Evolutionary conservation across 2,888 invertebrate species (phyloP).

Genomic region (Watsonalla cultraria): DNA sequence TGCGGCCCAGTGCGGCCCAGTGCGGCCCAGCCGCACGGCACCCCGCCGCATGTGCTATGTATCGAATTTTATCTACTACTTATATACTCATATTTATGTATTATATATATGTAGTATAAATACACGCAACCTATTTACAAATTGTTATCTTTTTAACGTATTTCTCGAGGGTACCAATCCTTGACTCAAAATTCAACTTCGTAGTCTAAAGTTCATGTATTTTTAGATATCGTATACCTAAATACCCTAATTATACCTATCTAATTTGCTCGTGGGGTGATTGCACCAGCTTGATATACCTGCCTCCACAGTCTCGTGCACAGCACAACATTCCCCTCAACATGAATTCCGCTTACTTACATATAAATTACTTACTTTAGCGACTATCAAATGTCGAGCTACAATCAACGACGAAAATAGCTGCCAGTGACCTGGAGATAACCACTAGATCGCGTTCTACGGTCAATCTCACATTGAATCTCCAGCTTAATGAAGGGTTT

Average conservation of each 20-base stretch:
- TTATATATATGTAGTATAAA: neutral
- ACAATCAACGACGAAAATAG: too few species aligned
- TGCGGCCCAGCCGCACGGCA: neutral
- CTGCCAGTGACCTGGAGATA: too few species aligned
- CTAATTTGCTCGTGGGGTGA: slow-evolving; percentile 5
- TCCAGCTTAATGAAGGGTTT: too few species aligned
- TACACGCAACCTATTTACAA: neutral
- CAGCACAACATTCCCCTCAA: too few species aligned
- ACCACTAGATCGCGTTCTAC: too few species aligned
- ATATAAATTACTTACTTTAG: too few species aligned
- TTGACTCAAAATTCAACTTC: slow-evolving; percentile 8
- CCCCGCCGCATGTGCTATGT: neutral
- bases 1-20: neutral
- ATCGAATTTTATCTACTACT: neutral
- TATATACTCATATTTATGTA: neutral
- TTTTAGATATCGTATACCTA: slow-evolving; percentile 33
- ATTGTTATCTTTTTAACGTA: neutral
- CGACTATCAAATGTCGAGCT: too few species aligned
- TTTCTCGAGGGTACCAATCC: slow-evolving; percentile 2
- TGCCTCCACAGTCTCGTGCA: too few species aligned
- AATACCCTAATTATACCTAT: slow-evolving; percentile 7
- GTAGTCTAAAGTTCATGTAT: slow-evolving; percentile 22
- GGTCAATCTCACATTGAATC: too few species aligned
- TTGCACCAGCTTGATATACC: too few species aligned
- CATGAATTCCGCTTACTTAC: too few species aligned